Percentiles rank a stretch among this genome's conserved stretches.
phyloP scores from a whole-genome alignment of 1,140 invertebrate species.

The Harpegnathos saltator region DNA sequence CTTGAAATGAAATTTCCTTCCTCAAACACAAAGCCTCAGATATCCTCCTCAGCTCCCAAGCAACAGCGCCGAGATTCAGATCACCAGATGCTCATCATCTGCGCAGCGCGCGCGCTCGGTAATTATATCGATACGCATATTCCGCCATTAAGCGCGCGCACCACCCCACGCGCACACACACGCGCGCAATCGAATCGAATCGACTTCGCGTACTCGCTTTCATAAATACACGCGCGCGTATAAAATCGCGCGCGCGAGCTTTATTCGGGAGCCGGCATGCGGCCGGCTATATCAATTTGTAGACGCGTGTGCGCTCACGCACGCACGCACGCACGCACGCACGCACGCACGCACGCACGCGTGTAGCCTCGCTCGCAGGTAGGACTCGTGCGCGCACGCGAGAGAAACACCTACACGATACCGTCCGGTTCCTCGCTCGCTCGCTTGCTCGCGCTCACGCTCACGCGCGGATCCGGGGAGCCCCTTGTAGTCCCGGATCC shows the following conservation, averaged over 20 bases:
- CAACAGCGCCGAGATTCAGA: too few species aligned
- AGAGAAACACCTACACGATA: constrained; percentile 70
- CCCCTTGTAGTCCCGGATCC: constrained; percentile 67
- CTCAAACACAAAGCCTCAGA: too few species aligned
- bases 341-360: constrained; percentile 45
- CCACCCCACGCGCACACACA: neutral
- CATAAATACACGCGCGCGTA: constrained; percentile 38
- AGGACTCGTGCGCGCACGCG: constrained; percentile 59
- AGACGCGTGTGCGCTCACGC: constrained; percentile 65
- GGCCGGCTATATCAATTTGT: constrained; percentile 73
- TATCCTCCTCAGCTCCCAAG: too few species aligned
- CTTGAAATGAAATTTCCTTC: too few species aligned
- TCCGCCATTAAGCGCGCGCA: too few species aligned
- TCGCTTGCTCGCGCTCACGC: too few species aligned
- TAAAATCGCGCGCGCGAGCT: constrained; percentile 57
- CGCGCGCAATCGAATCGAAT: neutral
- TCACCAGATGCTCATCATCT: too few species aligned
- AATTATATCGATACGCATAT: too few species aligned
- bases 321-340: neutral
- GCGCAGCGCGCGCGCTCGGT: too few species aligned
- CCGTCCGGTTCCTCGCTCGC: constrained; percentile 66
- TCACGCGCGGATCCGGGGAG: too few species aligned
- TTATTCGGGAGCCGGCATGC: constrained; percentile 74
- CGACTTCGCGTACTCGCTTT: constrained; percentile 30
- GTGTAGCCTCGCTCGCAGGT: constrained; percentile 44